Base-by-base conservation (phyloP, 2,113 vertebrate species). In the Aleadryas rufinucha region DNA sequence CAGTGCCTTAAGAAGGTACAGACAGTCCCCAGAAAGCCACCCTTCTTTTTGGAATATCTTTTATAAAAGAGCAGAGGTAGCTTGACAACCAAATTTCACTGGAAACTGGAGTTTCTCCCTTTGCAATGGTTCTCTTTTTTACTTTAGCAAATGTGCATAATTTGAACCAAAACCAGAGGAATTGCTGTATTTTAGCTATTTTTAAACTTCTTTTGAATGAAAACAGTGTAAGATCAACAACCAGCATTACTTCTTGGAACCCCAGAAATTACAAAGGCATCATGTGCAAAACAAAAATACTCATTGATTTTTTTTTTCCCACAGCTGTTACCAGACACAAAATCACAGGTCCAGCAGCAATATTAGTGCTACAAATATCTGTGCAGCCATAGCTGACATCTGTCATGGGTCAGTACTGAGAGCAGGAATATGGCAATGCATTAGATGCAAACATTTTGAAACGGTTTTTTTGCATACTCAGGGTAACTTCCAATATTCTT, bases 71-170 rank as follows among this genome's bases (percentile, higher is more conserved):
- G 16, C 33, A 50, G 17, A 87, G 3, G 10, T 10, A 53, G 5
- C 7, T 59, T 0, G 0, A 23, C 7, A 78, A 47, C 5, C 23
- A 41, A 45, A 63, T 5, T 47, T 41, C 22, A 45, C 8, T 68
- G 39, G 39, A 71, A 79, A 21, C 7, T 68, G 24, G 44, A 72
- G 18, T 27, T 75, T 35, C 56, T 63, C 12, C 30, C 44, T 64
- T 50, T 64, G 27, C 30, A 75, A 42, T 33, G 19, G 7, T 44
- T 56, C 22, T 41, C 6, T 45, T 50, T 31, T 31, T 75, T 52
- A n/a, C 20, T 9, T 24, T 1, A 0, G 24, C 9, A 87, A 49
- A 59, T 2, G 5, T 27, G 44, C 18, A 21, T 13, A 4, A n/a
- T 57, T 49, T 84, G 47, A 89, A 50, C 8, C 7, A 68, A 23